phyloP scores from a whole-genome alignment of 2,888 invertebrate species.

The Coleophora deauratella region DNA sequence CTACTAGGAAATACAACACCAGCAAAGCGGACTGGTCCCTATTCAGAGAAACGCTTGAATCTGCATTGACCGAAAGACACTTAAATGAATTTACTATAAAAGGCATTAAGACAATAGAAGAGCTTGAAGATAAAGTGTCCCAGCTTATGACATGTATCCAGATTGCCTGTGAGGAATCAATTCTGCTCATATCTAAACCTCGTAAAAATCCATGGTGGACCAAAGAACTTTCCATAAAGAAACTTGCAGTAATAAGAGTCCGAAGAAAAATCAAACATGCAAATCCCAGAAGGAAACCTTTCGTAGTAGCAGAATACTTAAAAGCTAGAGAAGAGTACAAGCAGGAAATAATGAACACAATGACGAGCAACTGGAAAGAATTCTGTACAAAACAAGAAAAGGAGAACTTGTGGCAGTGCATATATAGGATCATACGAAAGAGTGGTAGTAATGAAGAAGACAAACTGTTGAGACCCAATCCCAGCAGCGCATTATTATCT shows the following conservation, averaged over 20 bases:
- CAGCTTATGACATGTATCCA: no score
- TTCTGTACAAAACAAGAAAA: background rate
- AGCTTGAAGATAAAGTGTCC: no score
- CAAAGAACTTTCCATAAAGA: background rate
- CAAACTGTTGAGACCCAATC: background rate
- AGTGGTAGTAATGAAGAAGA: conserved; percentile 8
- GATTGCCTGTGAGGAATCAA: no score
- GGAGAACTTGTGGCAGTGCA: conserved; percentile 2
- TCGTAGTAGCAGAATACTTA: background rate
- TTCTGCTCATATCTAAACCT: no score
- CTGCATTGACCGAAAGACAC: no score
- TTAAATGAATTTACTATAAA: no score
- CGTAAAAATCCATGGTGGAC: conserved; percentile 1
- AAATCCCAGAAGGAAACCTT: background rate
- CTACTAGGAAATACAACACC: background rate
- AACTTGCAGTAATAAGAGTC: background rate
- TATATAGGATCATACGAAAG: conserved; percentile 9
- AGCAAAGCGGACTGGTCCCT: background rate
- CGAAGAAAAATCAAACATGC: background rate
- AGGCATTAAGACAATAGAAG: no score
- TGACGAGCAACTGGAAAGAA: background rate
- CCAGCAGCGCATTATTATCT: background rate
- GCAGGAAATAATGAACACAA: background rate
- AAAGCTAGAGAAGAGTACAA: background rate
- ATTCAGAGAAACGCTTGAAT: background rate